Evolutionary conservation across 2,888 invertebrate genomes (phyloP).

Genomic region (Argynnis bischoffii): DNA sequence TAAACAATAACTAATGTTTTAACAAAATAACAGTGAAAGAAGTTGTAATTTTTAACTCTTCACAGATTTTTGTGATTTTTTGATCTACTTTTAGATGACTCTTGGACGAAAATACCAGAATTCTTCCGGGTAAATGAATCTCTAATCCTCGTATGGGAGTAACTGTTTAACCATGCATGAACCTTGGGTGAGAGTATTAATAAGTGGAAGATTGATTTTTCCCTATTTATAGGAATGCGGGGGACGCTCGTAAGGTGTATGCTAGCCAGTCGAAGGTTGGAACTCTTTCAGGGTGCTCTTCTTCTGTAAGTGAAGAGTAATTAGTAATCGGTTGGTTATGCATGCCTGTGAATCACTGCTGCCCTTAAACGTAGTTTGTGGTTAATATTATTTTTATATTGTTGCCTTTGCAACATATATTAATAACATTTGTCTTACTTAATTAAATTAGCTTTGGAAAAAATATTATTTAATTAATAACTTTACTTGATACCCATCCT

Average conservation of each 20-base stretch:
- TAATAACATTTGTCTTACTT: no score
- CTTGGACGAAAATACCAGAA: slow-evolving; percentile 79
- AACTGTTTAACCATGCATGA: slow-evolving; percentile 69
- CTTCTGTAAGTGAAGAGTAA: slow-evolving; percentile 81
- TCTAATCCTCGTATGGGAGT: slow-evolving; percentile 56
- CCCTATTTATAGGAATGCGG: slow-evolving; percentile 81
- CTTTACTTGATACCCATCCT: no score
- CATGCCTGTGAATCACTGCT: slow-evolving; percentile 35
- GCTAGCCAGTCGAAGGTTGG: slow-evolving; percentile 84
- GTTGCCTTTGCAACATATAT: no score
- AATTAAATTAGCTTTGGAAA: no score
- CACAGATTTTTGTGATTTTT: slow-evolving; percentile 15
- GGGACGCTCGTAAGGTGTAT: slow-evolving; percentile 77
- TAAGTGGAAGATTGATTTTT: slow-evolving; percentile 75
- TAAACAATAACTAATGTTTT: slow-evolving; percentile 33
- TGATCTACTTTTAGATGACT: slow-evolving; percentile 61
- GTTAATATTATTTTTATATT: no score
- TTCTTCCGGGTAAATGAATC: slow-evolving; percentile 78
- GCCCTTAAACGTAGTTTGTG: slow-evolving; percentile 16
- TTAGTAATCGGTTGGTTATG: slow-evolving; percentile 26
- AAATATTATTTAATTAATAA: no score
- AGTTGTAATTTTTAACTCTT: slow-evolving; percentile 25
- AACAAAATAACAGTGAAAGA: slow-evolving; percentile 21
- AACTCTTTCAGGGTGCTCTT: slow-evolving; percentile 86
- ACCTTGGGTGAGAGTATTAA: slow-evolving; percentile 59